Evolutionary conservation across 2,888 invertebrate genomes (phyloP).

Genomic region (Melangyna quadrimaculata): DNA sequence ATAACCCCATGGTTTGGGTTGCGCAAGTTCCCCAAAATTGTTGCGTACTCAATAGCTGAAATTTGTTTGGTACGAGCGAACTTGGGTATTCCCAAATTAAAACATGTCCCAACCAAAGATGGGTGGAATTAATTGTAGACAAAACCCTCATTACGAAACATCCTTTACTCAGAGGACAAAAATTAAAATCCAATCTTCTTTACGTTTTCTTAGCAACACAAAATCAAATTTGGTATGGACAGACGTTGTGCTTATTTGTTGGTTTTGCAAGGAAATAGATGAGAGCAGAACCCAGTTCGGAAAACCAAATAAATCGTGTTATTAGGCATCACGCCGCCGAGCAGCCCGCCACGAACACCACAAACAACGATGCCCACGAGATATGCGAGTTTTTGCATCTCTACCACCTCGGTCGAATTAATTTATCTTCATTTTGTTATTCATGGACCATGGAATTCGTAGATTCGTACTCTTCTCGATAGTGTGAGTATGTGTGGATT

Average conservation of each 20-base stretch:
- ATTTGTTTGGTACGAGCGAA: no score
- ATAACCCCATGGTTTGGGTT: no score
- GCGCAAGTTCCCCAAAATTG: no score
- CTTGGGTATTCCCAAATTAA: no score
- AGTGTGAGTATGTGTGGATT: background rate
- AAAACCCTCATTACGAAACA: no score
- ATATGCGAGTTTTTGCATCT: constrained; percentile 39
- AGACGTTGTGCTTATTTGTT: background rate
- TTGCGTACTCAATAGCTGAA: no score
- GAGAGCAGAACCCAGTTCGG: constrained; percentile 23
- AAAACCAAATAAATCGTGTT: constrained; percentile 53
- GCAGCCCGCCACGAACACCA: background rate
- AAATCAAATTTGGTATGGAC: background rate
- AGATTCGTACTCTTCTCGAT: constrained; percentile 1
- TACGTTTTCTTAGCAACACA: background rate
- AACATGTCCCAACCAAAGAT: no score
- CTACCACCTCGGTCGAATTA: constrained; percentile 26
- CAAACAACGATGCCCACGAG: constrained; percentile 37
- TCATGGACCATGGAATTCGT: constrained; percentile 28
- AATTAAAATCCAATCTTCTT: constrained; percentile 6
- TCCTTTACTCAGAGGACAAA: background rate
- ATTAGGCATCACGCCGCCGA: constrained; percentile 43
- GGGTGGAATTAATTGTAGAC: no score
- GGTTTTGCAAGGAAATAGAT: background rate
- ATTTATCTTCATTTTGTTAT: constrained; percentile 34